A percentile compares a stretch with the other conserved stretches of the same genome.
phyloP scores from a whole-genome alignment of 2,888 invertebrate species.

The Ypsolopha sequella region DNA sequence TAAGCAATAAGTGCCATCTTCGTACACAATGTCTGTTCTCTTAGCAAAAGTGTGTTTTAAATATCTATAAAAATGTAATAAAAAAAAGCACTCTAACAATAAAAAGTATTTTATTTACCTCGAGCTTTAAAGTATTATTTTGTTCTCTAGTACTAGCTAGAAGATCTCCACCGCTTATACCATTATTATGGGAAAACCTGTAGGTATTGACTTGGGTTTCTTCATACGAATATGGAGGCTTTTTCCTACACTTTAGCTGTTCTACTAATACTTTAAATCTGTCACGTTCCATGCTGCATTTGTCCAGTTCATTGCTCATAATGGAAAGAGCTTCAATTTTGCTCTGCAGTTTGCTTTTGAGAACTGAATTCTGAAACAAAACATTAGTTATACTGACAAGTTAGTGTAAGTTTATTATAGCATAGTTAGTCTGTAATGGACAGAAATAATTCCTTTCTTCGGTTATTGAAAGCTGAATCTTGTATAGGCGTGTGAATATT shows the following conservation, averaged over 20 bases:
- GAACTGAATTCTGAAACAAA: conserved; percentile 66
- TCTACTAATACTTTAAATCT: conserved; percentile 85
- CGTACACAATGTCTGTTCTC: too few species aligned
- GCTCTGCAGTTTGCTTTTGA: conserved; percentile 81
- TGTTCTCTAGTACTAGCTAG: conserved; percentile 70
- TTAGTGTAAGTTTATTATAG: too few species aligned
- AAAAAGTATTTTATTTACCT: conserved; percentile 29
- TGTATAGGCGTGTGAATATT: not conserved
- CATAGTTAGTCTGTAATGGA: not conserved
- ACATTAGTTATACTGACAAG: not conserved
- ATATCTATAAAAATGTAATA: too few species aligned
- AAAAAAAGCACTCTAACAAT: too few species aligned
- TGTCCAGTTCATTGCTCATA: conserved; percentile 81
- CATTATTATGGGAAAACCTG: conserved; percentile 40
- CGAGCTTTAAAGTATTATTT: conserved; percentile 67
- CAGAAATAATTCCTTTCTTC: not conserved
- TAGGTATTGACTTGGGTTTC: conserved; percentile 26
- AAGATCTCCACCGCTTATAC: conserved; percentile 67
- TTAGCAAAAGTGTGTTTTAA: too few species aligned
- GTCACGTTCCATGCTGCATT: conserved; percentile 83
- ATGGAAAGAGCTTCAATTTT: conserved; percentile 87
- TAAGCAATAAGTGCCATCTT: too few species aligned
- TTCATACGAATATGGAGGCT: conserved; percentile 19
- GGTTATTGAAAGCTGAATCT: not conserved
- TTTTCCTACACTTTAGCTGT: conserved; percentile 73